Percentiles rank a stretch among this genome's conserved stretches.
These are phyloP conservation scores for Hermodice carunculata DNA, from an alignment of 2,888 invertebrate genomes.

Conservation along the genomic window DNA sequence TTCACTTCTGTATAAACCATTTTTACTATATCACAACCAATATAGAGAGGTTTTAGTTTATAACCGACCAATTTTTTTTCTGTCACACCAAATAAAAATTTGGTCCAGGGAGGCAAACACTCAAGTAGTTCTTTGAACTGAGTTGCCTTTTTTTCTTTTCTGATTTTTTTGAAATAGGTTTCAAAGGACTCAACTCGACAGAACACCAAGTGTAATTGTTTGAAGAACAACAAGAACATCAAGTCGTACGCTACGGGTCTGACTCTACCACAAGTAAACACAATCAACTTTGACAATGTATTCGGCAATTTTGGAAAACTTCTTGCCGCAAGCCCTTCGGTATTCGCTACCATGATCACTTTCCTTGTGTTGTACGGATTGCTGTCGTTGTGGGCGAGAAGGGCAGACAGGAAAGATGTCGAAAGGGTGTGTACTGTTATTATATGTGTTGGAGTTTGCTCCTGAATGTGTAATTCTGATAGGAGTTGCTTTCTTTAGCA, in stretches of 20 bases:
- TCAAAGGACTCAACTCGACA: neutral
- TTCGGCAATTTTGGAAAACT: constrained; percentile 62
- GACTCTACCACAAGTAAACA: constrained; percentile 46
- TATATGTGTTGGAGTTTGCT: neutral
- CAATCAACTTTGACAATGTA: constrained; percentile 67
- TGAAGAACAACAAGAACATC: constrained; percentile 14
- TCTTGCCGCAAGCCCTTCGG: constrained; percentile 61
- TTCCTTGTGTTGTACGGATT: constrained; percentile 47
- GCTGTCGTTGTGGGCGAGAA: constrained; percentile 56
- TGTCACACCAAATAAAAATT: too few species aligned
- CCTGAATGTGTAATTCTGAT: too few species aligned
- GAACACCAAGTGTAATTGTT: neutral
- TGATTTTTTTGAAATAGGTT: neutral
- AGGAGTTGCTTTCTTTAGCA: too few species aligned
- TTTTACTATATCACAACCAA: too few species aligned
- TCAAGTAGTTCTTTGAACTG: too few species aligned
- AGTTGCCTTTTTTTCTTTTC: too few species aligned
- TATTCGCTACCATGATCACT: constrained; percentile 57
- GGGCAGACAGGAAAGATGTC: constrained; percentile 52
- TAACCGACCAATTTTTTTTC: too few species aligned
- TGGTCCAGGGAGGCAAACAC: too few species aligned
- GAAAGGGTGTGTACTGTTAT: constrained; percentile 38
- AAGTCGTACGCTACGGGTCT: constrained; percentile 8
- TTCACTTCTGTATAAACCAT: too few species aligned
- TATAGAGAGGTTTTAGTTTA: too few species aligned